A percentile compares a stretch with the other conserved stretches of the same genome.
phyloP scores from a whole-genome alignment of 2,113 vertebrate genomes.

The Callipepla squamata region DNA sequence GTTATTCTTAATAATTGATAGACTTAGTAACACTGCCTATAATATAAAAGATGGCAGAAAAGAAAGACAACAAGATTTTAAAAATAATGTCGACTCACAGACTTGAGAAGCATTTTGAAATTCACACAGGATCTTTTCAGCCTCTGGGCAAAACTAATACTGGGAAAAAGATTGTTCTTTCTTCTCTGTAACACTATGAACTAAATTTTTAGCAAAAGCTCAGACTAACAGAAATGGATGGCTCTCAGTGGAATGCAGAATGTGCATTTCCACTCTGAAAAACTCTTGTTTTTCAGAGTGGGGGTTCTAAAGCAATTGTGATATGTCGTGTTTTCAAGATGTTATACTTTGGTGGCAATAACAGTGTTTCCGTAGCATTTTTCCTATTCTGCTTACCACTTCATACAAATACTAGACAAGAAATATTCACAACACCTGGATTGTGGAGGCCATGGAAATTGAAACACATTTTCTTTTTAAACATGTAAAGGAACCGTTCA shows the following conservation, averaged over 20 bases:
- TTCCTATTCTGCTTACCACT: neutral
- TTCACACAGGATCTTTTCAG: slow-evolving; percentile 9
- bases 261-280: neutral
- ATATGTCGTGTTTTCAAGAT: neutral
- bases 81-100: neutral
- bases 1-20: slow-evolving; percentile 23
- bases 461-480: neutral
- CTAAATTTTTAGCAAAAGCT: slow-evolving; percentile 9
- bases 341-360: neutral
- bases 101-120: slow-evolving; percentile 33
- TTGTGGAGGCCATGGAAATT: neutral
- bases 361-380: neutral
- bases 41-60: neutral
- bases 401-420: neutral
- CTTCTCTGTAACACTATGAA: slow-evolving; percentile 14
- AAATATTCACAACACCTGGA: neutral
- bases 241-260: neutral
- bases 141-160: neutral
- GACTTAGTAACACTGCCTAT: neutral
- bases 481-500: neutral
- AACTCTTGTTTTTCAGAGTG: neutral
- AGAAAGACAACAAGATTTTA: neutral
- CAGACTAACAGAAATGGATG: neutral
- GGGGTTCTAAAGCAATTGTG: neutral
- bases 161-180: neutral